Evolutionary conservation across 2,113 vertebrate species (phyloP).

Genomic region (Eudorcas thomsonii): DNA sequence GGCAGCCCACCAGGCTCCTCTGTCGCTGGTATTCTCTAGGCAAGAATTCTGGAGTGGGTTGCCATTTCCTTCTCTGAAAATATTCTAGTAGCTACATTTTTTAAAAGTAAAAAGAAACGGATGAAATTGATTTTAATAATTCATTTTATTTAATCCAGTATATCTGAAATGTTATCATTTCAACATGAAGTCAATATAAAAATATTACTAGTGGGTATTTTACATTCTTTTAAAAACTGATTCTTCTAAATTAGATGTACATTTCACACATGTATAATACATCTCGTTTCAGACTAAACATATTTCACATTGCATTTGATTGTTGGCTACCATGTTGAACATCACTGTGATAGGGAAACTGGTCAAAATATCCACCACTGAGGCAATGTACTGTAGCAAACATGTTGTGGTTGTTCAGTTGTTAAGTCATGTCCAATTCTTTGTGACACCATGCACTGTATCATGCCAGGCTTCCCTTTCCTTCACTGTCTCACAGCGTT

Average conservation of each 20-base stretch:
- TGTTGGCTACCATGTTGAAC: neutral
- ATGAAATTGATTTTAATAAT: neutral
- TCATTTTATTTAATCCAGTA: neutral
- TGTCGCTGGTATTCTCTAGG: neutral
- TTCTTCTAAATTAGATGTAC: neutral
- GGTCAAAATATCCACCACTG: neutral
- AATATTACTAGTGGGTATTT: neutral
- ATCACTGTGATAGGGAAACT: neutral
- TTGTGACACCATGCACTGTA: neutral
- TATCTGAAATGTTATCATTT: neutral
- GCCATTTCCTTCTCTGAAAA: neutral
- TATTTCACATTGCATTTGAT: neutral
- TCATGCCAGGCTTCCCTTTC: neutral
- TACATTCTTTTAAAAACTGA: neutral
- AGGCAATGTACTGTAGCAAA: neutral
- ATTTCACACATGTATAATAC: neutral
- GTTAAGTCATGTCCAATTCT: neutral
- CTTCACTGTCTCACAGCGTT: neutral
- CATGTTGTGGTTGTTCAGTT: neutral
- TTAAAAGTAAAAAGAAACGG: neutral
- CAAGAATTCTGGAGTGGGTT: neutral
- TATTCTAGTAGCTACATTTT: neutral
- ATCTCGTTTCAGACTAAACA: neutral
- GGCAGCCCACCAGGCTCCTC: neutral
- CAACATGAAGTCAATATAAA: neutral